phyloP scores from a whole-genome alignment of 2,888 invertebrate species.

The Drosophila testacea region DNA sequence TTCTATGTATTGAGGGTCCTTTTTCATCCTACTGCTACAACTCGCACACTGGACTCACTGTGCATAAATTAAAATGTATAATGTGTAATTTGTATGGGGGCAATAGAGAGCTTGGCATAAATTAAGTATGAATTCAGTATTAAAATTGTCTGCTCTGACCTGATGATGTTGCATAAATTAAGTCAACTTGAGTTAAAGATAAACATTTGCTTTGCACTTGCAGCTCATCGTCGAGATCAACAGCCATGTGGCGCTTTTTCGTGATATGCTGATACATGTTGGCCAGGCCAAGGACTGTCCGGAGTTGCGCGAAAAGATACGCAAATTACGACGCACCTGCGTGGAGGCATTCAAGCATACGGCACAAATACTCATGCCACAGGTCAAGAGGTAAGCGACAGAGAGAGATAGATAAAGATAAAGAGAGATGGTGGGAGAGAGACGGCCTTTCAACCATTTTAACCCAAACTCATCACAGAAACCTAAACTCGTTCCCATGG shows the following conservation, averaged over 20 bases:
- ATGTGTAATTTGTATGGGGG: conserved; percentile 59
- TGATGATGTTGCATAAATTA: conserved; percentile 63
- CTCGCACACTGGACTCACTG: conserved; percentile 4
- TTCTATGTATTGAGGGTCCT: conserved; percentile 26
- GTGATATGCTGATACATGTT: conserved; percentile 94
- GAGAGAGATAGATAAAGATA: not conserved
- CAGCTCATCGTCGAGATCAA: conserved; percentile 96
- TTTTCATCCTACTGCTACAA: conserved; percentile 7
- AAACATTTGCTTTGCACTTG: conserved; percentile 78
- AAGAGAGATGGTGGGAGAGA: not conserved
- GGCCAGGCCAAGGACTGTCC: conserved; percentile 94
- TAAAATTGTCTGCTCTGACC: conserved; percentile 18
- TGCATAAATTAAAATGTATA: conserved; percentile 70
- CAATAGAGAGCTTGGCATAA: conserved; percentile 56
- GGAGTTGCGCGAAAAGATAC: conserved; percentile 93
- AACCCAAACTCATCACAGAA: conserved; percentile 3
- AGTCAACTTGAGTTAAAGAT: conserved; percentile 20
- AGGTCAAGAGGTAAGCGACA: conserved; percentile 91
- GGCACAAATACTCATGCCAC: conserved; percentile 92
- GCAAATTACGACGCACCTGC: conserved; percentile 92
- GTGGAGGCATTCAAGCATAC: conserved; percentile 94
- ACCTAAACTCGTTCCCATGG: conserved; percentile 4
- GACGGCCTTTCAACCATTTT: not conserved
- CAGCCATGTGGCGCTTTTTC: conserved; percentile 93
- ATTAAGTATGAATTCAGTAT: conserved; percentile 41